phyloP scores from a whole-genome alignment of 2,888 invertebrate genomes.

The Drosophila demipolita region DNA sequence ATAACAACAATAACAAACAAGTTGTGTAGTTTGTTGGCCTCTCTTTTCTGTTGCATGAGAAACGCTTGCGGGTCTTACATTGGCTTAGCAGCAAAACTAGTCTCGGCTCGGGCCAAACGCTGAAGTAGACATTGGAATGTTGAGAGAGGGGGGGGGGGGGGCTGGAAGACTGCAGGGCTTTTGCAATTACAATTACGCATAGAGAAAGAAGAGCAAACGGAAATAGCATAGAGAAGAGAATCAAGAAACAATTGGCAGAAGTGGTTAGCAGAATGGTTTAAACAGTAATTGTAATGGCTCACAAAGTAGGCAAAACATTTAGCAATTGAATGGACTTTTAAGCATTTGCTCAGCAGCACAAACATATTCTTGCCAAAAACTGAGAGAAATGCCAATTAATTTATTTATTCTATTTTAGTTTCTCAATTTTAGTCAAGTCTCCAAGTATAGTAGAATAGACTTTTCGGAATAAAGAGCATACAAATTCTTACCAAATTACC shows the following conservation, averaged over 20 bases:
- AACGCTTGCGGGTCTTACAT: slow-evolving; percentile 79
- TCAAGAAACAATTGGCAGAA: slow-evolving; percentile 23
- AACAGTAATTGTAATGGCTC: slow-evolving; percentile 61
- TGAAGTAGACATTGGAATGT: not conserved
- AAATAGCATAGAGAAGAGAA: slow-evolving; percentile 32
- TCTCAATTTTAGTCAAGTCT: not conserved
- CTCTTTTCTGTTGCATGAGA: slow-evolving; percentile 60
- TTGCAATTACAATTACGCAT: slow-evolving; percentile 76
- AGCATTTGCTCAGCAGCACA: slow-evolving; percentile 14
- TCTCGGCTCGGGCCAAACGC: slow-evolving; percentile 58
- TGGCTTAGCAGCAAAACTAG: slow-evolving; percentile 81
- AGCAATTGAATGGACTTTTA: slow-evolving; percentile 51
- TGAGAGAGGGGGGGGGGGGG: not conserved
- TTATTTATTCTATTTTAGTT: not conserved
- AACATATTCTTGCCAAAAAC: slow-evolving; percentile 2
- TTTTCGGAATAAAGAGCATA: not conserved
- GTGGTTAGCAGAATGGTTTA: slow-evolving; percentile 32
- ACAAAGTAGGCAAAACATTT: slow-evolving; percentile 71
- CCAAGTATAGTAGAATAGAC: not conserved
- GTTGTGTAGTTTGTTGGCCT: slow-evolving; percentile 79
- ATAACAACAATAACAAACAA: slow-evolving; percentile 56
- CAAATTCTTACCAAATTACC: not conserved
- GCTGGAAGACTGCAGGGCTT: slow-evolving; percentile 39
- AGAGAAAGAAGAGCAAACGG: slow-evolving; percentile 33
- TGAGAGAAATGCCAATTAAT: not conserved